phyloP scores from a whole-genome alignment of 2,797 vertebrate genomes.

The Hemibagrus guttatus region DNA sequence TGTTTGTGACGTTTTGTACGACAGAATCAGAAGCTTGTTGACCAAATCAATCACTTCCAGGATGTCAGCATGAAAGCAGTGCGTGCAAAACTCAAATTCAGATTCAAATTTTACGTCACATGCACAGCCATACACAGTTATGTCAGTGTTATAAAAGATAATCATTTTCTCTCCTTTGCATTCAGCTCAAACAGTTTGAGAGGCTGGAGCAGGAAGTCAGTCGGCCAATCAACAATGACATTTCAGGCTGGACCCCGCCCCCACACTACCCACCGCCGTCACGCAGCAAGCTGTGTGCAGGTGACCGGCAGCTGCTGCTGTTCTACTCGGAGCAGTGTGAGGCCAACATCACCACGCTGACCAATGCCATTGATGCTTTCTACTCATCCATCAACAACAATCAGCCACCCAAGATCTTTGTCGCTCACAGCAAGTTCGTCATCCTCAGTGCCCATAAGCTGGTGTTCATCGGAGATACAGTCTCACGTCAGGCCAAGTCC shows the following conservation, averaged over 20 bases:
- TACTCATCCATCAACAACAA: slow-evolving; percentile 87
- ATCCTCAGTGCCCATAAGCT: slow-evolving; percentile 97
- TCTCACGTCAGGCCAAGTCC: slow-evolving; percentile 92
- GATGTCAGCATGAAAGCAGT: too few species aligned
- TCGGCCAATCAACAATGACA: slow-evolving; percentile 89
- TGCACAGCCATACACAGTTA: too few species aligned
- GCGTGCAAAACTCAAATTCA: too few species aligned
- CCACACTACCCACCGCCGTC: slow-evolving; percentile 71
- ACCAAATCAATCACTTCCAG: neutral
- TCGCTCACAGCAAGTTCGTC: slow-evolving; percentile 96
- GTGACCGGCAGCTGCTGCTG: slow-evolving; percentile 91
- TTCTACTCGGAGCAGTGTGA: slow-evolving; percentile 98
- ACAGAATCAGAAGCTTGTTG: neutral
- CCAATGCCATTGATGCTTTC: slow-evolving; percentile 92
- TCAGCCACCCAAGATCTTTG: slow-evolving; percentile 94
- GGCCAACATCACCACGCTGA: slow-evolving; percentile 89
- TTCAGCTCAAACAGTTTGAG: slow-evolving; percentile 93
- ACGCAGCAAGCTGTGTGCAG: slow-evolving; percentile 76
- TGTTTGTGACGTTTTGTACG: neutral
- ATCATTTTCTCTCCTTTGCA: neutral
- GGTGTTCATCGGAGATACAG: slow-evolving; percentile 94
- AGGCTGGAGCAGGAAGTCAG: slow-evolving; percentile 93
- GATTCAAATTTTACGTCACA: too few species aligned
- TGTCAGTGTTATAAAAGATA: too few species aligned
- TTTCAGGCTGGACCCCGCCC: slow-evolving; percentile 87